Evolutionary conservation across 2,888 invertebrate species (phyloP).

Genomic region (Agonopterix heracliana): DNA sequence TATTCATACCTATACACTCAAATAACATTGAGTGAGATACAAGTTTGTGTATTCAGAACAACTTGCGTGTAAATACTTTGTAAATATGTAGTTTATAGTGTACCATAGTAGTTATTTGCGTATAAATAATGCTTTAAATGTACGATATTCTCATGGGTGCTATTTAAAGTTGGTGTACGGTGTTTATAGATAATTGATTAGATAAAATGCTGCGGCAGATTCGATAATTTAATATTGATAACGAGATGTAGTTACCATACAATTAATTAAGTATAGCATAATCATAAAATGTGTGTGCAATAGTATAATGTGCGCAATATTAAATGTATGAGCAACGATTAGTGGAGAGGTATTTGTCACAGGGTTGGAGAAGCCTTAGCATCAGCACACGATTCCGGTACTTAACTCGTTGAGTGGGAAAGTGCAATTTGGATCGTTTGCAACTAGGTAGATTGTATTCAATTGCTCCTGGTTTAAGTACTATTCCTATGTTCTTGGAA

Average conservation of each 20-base stretch:
- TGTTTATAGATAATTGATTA: constrained; percentile 38
- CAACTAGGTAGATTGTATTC: constrained; percentile 15
- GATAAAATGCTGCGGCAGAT: constrained; percentile 30
- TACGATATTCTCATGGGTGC: constrained; percentile 71
- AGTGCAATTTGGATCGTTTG: constrained; percentile 33
- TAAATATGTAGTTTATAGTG: constrained; percentile 28
- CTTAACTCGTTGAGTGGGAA: constrained; percentile 26
- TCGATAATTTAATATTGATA: constrained; percentile 33
- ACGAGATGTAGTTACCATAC: constrained; percentile 60
- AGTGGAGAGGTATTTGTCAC: constrained; percentile 36
- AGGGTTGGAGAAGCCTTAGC: constrained; percentile 55
- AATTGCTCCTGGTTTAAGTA: neutral
- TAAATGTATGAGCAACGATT: constrained; percentile 32
- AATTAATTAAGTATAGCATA: constrained; percentile 50
- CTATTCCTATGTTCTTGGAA: neutral
- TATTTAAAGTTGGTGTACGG: constrained; percentile 69
- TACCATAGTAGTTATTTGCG: constrained; percentile 22
- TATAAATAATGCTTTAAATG: constrained; percentile 60
- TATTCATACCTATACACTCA: constrained; percentile 15
- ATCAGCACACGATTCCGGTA: constrained; percentile 29
- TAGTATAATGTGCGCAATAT: constrained; percentile 32
- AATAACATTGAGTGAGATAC: constrained; percentile 13
- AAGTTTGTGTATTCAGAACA: constrained; percentile 31
- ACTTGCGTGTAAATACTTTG: constrained; percentile 47
- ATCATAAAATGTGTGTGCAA: constrained; percentile 64